Conservation (phyloP, 2,113 vertebrate genomes). For the Xiphias gladius region DNA sequence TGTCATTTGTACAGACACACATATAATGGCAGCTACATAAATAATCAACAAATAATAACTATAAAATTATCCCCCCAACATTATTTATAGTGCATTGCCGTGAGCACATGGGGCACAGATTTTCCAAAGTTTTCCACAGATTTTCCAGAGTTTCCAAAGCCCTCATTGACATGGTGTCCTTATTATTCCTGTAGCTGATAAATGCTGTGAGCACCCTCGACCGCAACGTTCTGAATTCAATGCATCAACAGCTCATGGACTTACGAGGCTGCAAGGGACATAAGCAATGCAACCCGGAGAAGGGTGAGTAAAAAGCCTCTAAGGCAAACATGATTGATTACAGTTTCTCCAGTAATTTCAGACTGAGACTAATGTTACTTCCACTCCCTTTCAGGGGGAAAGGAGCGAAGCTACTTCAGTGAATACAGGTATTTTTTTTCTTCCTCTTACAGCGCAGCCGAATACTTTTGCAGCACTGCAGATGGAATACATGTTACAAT, state of each 20-base stretch:
- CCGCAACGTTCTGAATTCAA: constrained; percentile 90
- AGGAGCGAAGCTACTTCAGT: constrained; percentile 92
- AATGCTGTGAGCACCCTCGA: constrained; percentile 93
- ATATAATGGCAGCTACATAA: neutral
- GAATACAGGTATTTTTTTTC: constrained; percentile 91
- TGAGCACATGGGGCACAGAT: constrained; percentile 2
- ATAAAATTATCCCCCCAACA: constrained; percentile 28
- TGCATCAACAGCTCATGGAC: constrained; percentile 94
- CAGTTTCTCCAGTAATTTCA: neutral
- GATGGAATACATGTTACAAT: constrained; percentile 60
- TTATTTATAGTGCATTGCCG: constrained; percentile 29
- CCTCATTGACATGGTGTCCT: constrained; percentile 42
- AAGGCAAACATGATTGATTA: constrained; percentile 45
- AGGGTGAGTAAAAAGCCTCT: constrained; percentile 84
- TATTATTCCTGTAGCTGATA: constrained; percentile 86
- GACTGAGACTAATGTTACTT: constrained; percentile 43
- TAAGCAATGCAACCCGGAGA: constrained; percentile 94
- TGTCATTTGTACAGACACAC: constrained; percentile 28
- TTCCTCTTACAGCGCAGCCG: constrained; percentile 29
- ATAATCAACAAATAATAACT: constrained; percentile 20
- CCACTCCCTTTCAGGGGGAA: constrained; percentile 86
- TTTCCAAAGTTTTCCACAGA: constrained; percentile 20
- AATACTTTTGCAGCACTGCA: constrained; percentile 62
- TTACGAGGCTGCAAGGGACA: constrained; percentile 93
- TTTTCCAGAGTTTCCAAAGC: constrained; percentile 30